Evolutionary conservation across 2,113 vertebrate species (phyloP).

Genomic region (Myiagra hebetior): DNA sequence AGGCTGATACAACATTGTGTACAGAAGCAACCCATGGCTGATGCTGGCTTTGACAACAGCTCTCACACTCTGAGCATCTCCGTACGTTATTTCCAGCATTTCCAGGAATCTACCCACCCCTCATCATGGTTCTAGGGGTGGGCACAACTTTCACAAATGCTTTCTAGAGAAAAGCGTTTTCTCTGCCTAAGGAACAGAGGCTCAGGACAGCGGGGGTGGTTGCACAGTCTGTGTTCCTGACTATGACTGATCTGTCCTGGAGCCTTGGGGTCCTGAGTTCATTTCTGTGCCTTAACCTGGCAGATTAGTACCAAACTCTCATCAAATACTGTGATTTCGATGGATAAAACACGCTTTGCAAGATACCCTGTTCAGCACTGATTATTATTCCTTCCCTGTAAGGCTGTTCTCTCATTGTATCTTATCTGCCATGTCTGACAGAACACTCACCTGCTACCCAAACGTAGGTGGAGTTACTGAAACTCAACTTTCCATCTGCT

Average conservation of each 20-base stretch:
- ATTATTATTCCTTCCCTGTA: not conserved
- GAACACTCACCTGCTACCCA: conserved; percentile 64
- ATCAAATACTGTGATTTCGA: not conserved
- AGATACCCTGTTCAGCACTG: not conserved
- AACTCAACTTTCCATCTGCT: conserved; percentile 35
- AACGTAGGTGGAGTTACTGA: not conserved
- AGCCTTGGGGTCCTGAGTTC: not conserved
- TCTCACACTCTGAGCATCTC: not conserved
- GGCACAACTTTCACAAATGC: not conserved
- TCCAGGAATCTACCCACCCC: not conserved
- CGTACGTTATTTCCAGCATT: not conserved
- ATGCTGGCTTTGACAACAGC: not conserved
- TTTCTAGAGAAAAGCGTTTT: no score
- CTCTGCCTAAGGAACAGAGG: not conserved
- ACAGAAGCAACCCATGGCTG: not conserved
- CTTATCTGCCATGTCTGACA: not conserved
- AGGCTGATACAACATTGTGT: not conserved
- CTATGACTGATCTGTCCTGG: not conserved
- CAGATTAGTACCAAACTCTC: not conserved
- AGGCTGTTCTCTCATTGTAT: not conserved
- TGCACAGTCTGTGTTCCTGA: not conserved
- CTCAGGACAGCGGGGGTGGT: not conserved
- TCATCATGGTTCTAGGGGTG: not conserved
- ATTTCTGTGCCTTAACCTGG: not conserved
- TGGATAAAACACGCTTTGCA: not conserved